Base-by-base conservation (phyloP, 2,113 vertebrate species). In the Heteronetta atricapilla region DNA sequence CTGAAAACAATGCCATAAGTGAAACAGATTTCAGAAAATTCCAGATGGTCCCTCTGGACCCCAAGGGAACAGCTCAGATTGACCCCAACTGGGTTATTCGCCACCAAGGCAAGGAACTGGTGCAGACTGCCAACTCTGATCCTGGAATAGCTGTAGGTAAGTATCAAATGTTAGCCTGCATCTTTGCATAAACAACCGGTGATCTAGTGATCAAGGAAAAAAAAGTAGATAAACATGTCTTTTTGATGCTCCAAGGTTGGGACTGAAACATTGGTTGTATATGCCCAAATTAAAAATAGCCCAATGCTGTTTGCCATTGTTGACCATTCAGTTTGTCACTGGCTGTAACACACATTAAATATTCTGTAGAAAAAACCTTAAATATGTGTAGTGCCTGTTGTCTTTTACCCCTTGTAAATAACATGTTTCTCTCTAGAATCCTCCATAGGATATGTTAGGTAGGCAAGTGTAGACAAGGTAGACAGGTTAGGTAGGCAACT, bases 21-120 rank as follows among this genome's bases (percentile, higher is more conserved):
- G 98, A 98, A 94, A 99, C 99, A 1, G 99, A 99, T 97, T 99
- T 99, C 96, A 98, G 99, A 75, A 99, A 99, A 96, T 99, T 99
- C 97, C 99, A 99, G 96, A 99, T 99, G 99, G 99, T 99, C 74
- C 99, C 98, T 68, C 86, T 99, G 96, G 99, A 99, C 95, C 99
- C 99, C 64, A 99, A 99, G 97, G 99, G 99, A 88, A 99, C 99
- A 87, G 99, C 99, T 44, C 99, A 99, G 89, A 99, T 99, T 46
- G 99, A 99, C 96, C 99, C 99, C 66, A 99, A 99, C 95, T 99
- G 99, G 99, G 99, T 99, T 93, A 99, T 99, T 93, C 98, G 99
- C 55, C 99, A 99, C 77, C 99, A 99, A 94, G 99, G 99, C 94
- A 99, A 99, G 95, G 99, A 99, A 93, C 95, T 99, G 88, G 99